Base-by-base conservation (phyloP, 2,888 invertebrate genomes). In the Amorpha juglandis region DNA sequence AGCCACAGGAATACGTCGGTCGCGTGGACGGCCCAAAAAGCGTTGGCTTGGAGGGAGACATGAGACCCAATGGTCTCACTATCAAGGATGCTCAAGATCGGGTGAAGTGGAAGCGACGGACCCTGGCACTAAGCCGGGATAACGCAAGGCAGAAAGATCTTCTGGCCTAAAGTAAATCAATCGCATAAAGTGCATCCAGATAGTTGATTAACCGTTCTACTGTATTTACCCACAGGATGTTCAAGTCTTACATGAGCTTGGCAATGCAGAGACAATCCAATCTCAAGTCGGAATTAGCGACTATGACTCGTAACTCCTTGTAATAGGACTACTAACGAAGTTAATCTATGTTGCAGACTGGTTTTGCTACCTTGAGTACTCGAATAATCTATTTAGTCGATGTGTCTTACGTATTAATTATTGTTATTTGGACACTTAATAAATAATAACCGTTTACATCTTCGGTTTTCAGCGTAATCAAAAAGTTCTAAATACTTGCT, bases 241-340 rank as follows among this genome's bases (percentile, higher is more conserved):
- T 70, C 72, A 67, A 69, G 45, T 72, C 67, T 68, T 71, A 69
- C 69, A 69, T 64, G 71, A 70, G 68, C 68, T 70, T 65, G 68
- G 66, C 63, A n/a, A 63, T 53, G 66, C 62, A 76, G 78, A 81
- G 74, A 73, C 75, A 82, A 75, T 74, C 78, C 81, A 81, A 82
- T 82, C 74, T 74, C 70, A 73, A 76, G 68, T 77, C 71, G 68
- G 72, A 78, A 80, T 78, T 81, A 77, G 77, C 73, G 74, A 71
- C 70, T 67, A 69, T 67, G 68, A 70, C 69, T 66, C 67, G 69
- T 58, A 55, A 67, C 62, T 64, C 62, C 53, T 50, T 52, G 66
- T 67, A 69, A 69, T 67, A 65, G 51, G 38, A 51, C 52, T 50
- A 51, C 62, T 55, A 62, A 66, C 62, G 45, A 67, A 66, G 45